Evolutionary conservation across 2,113 vertebrate genomes (phyloP).

Genomic region (Leiothrix lutea): DNA sequence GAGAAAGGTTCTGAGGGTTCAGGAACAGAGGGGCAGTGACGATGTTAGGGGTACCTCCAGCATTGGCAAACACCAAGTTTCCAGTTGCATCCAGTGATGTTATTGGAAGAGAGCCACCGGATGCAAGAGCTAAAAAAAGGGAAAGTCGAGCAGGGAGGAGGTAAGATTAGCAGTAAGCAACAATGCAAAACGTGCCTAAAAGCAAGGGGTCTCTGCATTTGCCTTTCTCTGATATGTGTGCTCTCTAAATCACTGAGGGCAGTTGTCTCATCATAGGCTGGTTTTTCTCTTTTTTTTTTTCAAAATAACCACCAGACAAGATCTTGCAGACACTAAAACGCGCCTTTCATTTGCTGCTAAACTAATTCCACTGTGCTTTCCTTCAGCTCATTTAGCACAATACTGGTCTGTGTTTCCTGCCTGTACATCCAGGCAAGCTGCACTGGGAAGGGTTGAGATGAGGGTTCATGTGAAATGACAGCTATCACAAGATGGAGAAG

Average conservation of each 20-base stretch:
- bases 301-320: background rate
- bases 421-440: background rate
- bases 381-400: background rate
- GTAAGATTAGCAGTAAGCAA: background rate
- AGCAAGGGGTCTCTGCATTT: background rate
- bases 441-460: background rate
- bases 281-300: accelerated
- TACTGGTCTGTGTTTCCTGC: background rate
- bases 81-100: conserved; percentile 92
- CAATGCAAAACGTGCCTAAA: background rate
- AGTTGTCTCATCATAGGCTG: background rate
- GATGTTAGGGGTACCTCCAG: conserved; percentile 87
- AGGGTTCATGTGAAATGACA: background rate
- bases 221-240: background rate
- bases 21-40: conserved; percentile 97
- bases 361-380: background rate
- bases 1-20: conserved; percentile 97
- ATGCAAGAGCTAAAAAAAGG: conserved; percentile 86
- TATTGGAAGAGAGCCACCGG: conserved; percentile 92
- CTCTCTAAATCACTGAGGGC: background rate
- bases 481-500: background rate
- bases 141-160: conserved; percentile 21
- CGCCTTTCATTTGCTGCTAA: background rate
- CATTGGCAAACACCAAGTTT: conserved; percentile 94
- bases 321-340: background rate